Base-by-base conservation (phyloP, 1,140 invertebrate genomes). In the Patella vulgata region DNA sequence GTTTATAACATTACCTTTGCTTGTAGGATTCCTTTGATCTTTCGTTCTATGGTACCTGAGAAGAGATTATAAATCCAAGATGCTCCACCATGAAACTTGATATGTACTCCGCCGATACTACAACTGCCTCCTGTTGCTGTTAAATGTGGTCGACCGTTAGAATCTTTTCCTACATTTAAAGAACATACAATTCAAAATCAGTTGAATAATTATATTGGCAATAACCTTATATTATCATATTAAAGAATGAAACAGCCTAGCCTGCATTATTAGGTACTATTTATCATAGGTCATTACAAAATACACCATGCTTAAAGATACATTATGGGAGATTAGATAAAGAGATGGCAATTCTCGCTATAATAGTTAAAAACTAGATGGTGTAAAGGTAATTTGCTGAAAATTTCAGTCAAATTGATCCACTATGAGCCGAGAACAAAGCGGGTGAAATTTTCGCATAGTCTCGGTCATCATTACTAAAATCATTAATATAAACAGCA, bases 31-130 rank as follows among this genome's bases (percentile, higher is more conserved):
- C 55, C 42, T 31, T 53, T 66, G 6, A 73, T 52, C 2, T 51
- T 60, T 6, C 59, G 30, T 30, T 61, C 71, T 11, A 75, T 44
- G 11, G 55, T 25, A 8, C 55, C 51, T 25, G 33, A 63, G 42
- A 73, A 67, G 1, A 75, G 36, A 42, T 73, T 73, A n/a, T 63
- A 64, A 4, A 75, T 47, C 59, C 65, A 70, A 19, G 59, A 27
- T 33, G 58, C 52, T 6, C 66, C 68, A 9, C 74, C 74, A 33
- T 73, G 71, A 28, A 75, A 69, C 8, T 61, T 43, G 23, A 76
- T 57, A 14, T 55, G 9, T 8, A 70, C 67, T 21, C 48, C 39
- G 19, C 57, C 59, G n/a, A 74, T 61, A 12, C 30, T 36, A 31
- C 61, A 52, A n/a, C 12, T 30, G 56, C 69, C 71, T 14, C 57